Percentiles rank a stretch among this genome's conserved stretches.
These are phyloP conservation scores for Pegea sp. DNA, from an alignment of 23 tunicate genomes.

Conservation along the genomic window DNA sequence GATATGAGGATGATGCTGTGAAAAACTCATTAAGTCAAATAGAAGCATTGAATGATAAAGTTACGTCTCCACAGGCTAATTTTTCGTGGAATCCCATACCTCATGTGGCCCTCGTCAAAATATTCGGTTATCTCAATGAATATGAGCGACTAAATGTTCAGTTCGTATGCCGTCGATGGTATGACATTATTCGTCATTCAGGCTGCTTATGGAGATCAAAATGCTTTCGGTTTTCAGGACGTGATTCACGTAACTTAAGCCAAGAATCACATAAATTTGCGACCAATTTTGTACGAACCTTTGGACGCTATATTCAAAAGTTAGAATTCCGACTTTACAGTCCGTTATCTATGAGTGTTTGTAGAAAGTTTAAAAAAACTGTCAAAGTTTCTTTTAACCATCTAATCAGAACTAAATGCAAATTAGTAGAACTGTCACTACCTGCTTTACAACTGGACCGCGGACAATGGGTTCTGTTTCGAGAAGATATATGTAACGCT, in stretches of 20 bases:
- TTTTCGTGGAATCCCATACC: constrained; percentile 51
- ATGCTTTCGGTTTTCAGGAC: constrained; percentile 64
- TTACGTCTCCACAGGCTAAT: no score
- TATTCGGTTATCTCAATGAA: constrained; percentile 32
- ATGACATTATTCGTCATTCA: constrained; percentile 50
- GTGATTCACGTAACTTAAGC: constrained; percentile 61
- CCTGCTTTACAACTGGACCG: constrained; percentile 76
- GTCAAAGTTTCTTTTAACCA: constrained; percentile 35
- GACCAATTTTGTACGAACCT: constrained; percentile 39
- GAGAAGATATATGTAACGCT: constrained; percentile 58
- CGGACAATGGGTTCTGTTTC: constrained; percentile 52
- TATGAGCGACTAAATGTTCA: constrained; percentile 20
- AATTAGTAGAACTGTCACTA: constrained; percentile 28
- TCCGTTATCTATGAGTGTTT: constrained; percentile 48
- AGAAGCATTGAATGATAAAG: no score
- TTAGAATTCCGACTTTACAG: constrained; percentile 67
- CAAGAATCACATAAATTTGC: constrained; percentile 55
- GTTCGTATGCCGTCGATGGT: constrained; percentile 93
- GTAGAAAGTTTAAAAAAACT: constrained; percentile 73
- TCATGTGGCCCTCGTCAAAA: constrained; percentile 36
- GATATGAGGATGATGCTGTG: no score
- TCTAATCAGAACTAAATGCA: constrained; percentile 25
- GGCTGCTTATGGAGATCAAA: constrained; percentile 56
- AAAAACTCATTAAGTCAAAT: no score
- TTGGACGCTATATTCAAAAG: constrained; percentile 40